Evolutionary conservation across 2,888 invertebrate species (phyloP).

Genomic region (Laspeyria flexula): DNA sequence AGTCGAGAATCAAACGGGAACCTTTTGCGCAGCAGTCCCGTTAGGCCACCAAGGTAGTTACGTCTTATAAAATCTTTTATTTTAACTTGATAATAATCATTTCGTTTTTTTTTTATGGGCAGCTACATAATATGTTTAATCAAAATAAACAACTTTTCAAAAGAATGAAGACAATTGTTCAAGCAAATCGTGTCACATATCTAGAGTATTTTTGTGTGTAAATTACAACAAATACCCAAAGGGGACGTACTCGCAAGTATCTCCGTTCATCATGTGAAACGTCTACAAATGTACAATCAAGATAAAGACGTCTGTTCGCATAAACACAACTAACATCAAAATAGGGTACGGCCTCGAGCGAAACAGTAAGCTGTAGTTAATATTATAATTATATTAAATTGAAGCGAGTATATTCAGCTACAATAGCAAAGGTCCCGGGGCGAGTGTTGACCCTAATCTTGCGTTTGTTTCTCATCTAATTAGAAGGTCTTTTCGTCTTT

Average conservation of each 20-base stretch:
- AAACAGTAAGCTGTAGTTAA: constrained; percentile 32
- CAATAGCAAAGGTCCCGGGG: constrained; percentile 53
- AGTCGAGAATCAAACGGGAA: no score
- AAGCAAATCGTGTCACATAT: neutral
- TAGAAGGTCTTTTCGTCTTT: constrained; percentile 63
- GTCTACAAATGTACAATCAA: constrained; percentile 8
- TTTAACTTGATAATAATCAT: no score
- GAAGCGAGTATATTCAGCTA: constrained; percentile 56
- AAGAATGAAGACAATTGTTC: no score
- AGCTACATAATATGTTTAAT: no score
- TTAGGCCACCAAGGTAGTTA: no score
- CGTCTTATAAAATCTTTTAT: no score
- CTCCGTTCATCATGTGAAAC: constrained; percentile 2
- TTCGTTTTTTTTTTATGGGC: no score
- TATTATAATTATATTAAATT: constrained; percentile 58
- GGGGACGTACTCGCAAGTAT: neutral
- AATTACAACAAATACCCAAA: neutral
- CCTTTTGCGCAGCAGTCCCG: no score
- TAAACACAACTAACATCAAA: constrained; percentile 36
- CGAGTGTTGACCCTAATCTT: constrained; percentile 67
- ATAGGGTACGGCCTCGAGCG: constrained; percentile 25
- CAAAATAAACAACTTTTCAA: no score
- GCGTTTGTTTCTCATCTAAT: constrained; percentile 75
- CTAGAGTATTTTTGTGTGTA: neutral
- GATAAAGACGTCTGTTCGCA: constrained; percentile 25